Conservation (phyloP, 2,797 vertebrate species). For the Rachycentron canadum region DNA sequence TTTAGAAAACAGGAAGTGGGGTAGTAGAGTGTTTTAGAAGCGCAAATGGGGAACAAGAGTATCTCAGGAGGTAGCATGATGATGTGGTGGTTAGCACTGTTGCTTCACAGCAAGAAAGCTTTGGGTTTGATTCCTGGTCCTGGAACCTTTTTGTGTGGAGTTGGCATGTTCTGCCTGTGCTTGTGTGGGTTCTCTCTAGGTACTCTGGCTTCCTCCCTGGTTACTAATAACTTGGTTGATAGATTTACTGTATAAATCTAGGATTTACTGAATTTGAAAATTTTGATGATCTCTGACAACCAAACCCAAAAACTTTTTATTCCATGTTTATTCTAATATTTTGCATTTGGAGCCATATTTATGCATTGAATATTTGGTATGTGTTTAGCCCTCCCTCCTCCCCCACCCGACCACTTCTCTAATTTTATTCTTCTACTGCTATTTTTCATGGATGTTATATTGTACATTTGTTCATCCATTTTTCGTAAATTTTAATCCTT, state of each 20-base stretch:
- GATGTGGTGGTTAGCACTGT: too few relatives aligned
- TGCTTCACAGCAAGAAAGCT: too few relatives aligned
- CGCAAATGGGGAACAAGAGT: slow-evolving; percentile 29
- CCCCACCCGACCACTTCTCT: neutral
- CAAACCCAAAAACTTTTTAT: too few relatives aligned
- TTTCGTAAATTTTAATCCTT: neutral
- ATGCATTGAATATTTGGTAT: neutral
- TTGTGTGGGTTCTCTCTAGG: neutral
- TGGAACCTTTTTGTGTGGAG: too few relatives aligned
- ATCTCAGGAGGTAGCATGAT: too few relatives aligned
- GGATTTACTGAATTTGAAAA: neutral
- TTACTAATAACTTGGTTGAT: neutral
- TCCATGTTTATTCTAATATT: neutral
- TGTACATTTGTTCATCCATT: neutral
- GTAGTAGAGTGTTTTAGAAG: slow-evolving; percentile 31
- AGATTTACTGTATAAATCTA: neutral
- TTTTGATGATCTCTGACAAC: neutral
- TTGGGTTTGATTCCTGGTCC: too few relatives aligned
- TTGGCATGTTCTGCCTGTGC: neutral
- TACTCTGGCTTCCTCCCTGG: too few relatives aligned
- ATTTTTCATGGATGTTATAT: neutral
- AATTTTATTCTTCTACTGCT: neutral
- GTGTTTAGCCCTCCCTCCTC: neutral
- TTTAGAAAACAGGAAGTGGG: slow-evolving; percentile 68
- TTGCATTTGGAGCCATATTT: too few relatives aligned